These are phyloP conservation scores for Thunnus maccoyii DNA, from an alignment of 2,113 vertebrate species.

Conservation along the genomic window DNA sequence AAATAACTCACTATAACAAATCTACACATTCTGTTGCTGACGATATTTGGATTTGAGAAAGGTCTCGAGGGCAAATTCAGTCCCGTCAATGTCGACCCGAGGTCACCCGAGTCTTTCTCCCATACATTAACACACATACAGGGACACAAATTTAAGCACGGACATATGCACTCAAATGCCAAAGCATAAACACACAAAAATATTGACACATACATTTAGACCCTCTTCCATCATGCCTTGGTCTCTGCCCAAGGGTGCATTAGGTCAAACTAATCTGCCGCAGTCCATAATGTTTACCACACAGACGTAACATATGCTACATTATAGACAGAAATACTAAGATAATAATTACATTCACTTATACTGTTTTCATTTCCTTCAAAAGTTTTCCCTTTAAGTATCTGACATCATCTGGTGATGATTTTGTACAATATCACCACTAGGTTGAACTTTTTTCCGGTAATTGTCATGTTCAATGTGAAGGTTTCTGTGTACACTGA, in stretches of 20 bases:
- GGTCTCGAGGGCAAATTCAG: slow-evolving; percentile 18
- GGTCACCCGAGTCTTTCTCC: slow-evolving; percentile 1
- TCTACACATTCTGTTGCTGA: slow-evolving; percentile 16
- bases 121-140: slow-evolving; percentile 28
- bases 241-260: slow-evolving; percentile 48
- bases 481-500: background rate
- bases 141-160: background rate
- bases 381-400: background rate
- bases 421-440: background rate
- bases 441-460: background rate
- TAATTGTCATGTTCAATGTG: background rate
- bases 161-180: slow-evolving; percentile 1
- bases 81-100: slow-evolving; percentile 12
- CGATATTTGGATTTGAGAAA: slow-evolving; percentile 38
- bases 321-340: background rate
- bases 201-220: slow-evolving; percentile 28
- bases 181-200: slow-evolving; percentile 47
- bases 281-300: slow-evolving; percentile 38
- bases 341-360: background rate
- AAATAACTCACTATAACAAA: slow-evolving; percentile 28
- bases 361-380: no score
- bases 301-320: background rate
- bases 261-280: slow-evolving; percentile 71
- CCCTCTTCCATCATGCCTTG: slow-evolving; percentile 15
- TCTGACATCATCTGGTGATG: background rate